A percentile compares a stretch with the other conserved stretches of the same genome.
phyloP scores from a whole-genome alignment of 2,113 vertebrate genomes.

The Pangasianodon hypophthalmus region DNA sequence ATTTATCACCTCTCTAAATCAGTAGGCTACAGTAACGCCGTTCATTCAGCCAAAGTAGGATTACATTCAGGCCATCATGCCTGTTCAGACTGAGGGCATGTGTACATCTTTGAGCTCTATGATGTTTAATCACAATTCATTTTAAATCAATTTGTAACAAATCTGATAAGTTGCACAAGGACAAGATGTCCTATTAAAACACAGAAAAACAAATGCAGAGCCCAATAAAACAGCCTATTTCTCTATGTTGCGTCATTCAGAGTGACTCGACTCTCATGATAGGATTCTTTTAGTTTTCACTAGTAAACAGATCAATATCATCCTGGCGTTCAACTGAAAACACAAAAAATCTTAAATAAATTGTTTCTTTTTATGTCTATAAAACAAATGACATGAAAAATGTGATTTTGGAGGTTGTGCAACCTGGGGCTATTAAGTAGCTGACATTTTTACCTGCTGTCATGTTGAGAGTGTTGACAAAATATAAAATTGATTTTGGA shows the following conservation, averaged over 20 bases:
- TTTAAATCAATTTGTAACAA: neutral
- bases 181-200: neutral
- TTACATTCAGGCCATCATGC: neutral
- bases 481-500: neutral
- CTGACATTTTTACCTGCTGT: neutral
- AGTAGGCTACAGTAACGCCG: neutral
- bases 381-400: neutral
- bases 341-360: neutral
- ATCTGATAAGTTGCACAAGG: neutral
- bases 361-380: neutral
- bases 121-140: neutral
- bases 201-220: neutral
- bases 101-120: neutral
- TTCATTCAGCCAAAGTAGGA: neutral
- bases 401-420: neutral
- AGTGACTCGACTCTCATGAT: neutral
- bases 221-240: neutral
- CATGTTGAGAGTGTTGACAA: neutral
- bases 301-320: neutral
- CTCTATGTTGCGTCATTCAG: neutral
- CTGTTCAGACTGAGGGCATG: neutral
- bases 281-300: neutral
- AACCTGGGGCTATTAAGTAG: neutral
- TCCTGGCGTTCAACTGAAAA: neutral
- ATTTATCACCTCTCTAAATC: constrained; percentile 7